Conservation (phyloP, 2,888 invertebrate genomes). For the Azorinus chamasolen region DNA sequence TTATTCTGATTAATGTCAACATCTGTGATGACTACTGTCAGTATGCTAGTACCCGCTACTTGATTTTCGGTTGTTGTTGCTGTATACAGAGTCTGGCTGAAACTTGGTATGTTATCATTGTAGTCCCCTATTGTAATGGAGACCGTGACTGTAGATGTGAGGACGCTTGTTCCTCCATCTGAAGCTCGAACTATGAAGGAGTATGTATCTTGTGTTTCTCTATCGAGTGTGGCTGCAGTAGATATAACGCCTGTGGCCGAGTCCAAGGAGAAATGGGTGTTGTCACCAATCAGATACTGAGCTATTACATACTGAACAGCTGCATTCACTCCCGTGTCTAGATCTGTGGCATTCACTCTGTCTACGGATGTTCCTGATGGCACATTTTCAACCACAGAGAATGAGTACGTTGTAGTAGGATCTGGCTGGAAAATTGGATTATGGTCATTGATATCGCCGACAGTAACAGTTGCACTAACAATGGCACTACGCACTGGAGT, state of each 20-base stretch:
- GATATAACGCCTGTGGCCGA: constrained; percentile 64
- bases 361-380: constrained; percentile 64
- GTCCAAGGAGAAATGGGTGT: constrained; percentile 65
- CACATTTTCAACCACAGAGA: constrained; percentile 75
- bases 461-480: constrained; percentile 68
- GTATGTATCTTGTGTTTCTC: constrained; percentile 69
- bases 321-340: constrained; percentile 73
- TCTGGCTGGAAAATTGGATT: constrained; percentile 67
- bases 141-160: constrained; percentile 67
- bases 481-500: constrained; percentile 52
- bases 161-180: constrained; percentile 72
- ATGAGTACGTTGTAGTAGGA: constrained; percentile 61
- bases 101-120: constrained; percentile 80
- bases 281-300: constrained; percentile 59
- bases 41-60: constrained; percentile 65
- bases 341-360: constrained; percentile 71
- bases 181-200: constrained; percentile 65
- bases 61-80: constrained; percentile 72
- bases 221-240: constrained; percentile 64
- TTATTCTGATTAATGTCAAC: constrained; percentile 73
- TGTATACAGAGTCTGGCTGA: constrained; percentile 60
- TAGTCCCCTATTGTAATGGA: constrained; percentile 75
- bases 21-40: constrained; percentile 72
- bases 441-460: constrained; percentile 79
- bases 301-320: constrained; percentile 62